Evolutionary conservation across 2,113 vertebrate species (phyloP).

Genomic region (Tupaia chinensis): DNA sequence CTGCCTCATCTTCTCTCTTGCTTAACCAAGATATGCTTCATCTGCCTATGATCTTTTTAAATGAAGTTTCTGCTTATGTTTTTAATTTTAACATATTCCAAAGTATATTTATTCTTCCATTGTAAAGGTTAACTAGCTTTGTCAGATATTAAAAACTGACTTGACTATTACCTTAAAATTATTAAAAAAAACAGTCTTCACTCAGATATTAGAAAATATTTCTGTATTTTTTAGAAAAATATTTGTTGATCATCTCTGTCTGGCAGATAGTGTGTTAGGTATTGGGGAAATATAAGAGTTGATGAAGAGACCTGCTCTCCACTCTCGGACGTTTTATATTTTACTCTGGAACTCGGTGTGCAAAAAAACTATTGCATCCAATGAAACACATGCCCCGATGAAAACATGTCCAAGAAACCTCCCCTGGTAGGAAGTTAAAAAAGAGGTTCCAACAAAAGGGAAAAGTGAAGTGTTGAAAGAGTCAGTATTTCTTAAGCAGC

Average conservation of each 20-base stretch:
- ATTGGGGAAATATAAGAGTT: not conserved
- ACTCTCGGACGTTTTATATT: not conserved
- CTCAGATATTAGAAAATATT: not conserved
- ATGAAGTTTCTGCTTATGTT: not conserved
- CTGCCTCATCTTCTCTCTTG: not conserved
- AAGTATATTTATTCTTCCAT: not conserved
- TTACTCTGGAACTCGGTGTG: not conserved
- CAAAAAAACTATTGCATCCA: not conserved
- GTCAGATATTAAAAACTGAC: constrained; percentile 3
- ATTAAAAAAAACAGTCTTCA: not conserved
- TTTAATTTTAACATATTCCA: constrained; percentile 30
- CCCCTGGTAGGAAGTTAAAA: not conserved
- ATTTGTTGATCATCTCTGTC: not conserved
- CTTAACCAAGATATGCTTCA: not conserved
- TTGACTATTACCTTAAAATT: constrained; percentile 2
- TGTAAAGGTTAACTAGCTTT: not conserved
- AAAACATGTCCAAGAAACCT: not conserved
- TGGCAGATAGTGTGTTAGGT: not conserved
- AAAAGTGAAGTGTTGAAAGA: not conserved
- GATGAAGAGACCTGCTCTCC: not conserved
- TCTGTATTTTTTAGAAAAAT: not conserved
- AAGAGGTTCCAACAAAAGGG: not conserved
- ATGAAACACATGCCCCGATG: accelerated
- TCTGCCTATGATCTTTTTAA: not conserved
- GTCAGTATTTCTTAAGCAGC: not conserved